Conservation (phyloP, 2,113 vertebrate species). For the Sebastes schlegelii region DNA sequence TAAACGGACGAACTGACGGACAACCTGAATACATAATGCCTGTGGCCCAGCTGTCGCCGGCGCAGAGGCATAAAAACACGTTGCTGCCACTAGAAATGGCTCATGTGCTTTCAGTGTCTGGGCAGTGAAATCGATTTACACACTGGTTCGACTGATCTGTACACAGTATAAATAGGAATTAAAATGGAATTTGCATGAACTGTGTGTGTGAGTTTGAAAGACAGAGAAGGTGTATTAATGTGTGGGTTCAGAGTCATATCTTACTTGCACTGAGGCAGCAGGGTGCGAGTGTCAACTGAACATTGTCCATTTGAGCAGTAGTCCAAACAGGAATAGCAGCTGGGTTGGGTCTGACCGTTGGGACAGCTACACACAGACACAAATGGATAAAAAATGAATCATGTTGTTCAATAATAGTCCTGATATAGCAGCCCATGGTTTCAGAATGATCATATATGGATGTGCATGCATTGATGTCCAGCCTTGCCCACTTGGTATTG, state of each 20-base stretch:
- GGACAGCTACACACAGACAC: constrained; percentile 85
- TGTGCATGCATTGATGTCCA: neutral
- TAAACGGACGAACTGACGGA: too few relatives aligned
- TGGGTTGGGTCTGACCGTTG: constrained; percentile 85
- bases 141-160: neutral
- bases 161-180: neutral
- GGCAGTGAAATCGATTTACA: neutral
- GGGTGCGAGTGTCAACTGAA: constrained; percentile 85
- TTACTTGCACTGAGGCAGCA: constrained; percentile 93
- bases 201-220: neutral
- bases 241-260: constrained; percentile 41
- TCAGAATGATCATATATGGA: neutral
- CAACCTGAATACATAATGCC: too few relatives aligned
- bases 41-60: too few relatives aligned
- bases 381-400: neutral
- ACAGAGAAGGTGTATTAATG: neutral
- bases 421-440: neutral
- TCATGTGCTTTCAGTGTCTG: neutral
- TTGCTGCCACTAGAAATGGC: neutral
- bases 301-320: constrained; percentile 92
- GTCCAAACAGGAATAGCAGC: constrained; percentile 89
- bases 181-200: neutral
- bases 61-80: too few relatives aligned
- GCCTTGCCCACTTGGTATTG: neutral
- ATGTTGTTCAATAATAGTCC: neutral